phyloP scores from a whole-genome alignment of 2,888 invertebrate species.

The Pseudococcus longispinus region DNA sequence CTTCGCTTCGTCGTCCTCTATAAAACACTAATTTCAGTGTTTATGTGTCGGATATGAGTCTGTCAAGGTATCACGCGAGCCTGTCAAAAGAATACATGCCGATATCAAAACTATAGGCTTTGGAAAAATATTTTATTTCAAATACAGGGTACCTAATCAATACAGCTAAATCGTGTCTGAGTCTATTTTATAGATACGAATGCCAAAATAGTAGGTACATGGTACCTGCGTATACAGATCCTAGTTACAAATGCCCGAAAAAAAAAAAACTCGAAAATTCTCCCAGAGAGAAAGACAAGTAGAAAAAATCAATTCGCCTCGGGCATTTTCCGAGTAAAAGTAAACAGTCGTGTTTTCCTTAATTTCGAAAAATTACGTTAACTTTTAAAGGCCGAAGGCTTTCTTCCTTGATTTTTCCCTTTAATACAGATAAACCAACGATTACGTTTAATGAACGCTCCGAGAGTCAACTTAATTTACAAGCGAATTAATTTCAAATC shows the following conservation, averaged over 20 bases:
- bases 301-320: constrained; percentile 1
- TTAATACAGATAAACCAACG: constrained; percentile 31
- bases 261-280: background rate
- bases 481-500: constrained; percentile 37
- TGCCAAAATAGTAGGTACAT: background rate
- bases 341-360: constrained; percentile 43
- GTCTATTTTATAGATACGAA: background rate
- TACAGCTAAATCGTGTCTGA: constrained; percentile 21
- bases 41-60: constrained; percentile 39
- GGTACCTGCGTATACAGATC: background rate
- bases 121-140: constrained; percentile 25
- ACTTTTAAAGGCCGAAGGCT: constrained; percentile 32
- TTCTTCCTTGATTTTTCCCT: constrained; percentile 34
- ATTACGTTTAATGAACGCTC: constrained; percentile 30
- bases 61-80: constrained; percentile 44
- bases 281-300: background rate
- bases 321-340: constrained; percentile 34
- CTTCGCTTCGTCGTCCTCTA: constrained; percentile 5
- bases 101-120: constrained; percentile 42
- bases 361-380: constrained; percentile 43
- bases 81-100: constrained; percentile 37
- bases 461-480: constrained; percentile 27
- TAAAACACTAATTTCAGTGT: constrained; percentile 40
- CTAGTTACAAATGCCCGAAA: background rate
- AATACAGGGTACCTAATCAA: constrained; percentile 46